phyloP scores from a whole-genome alignment of 2,888 invertebrate genomes.

The Morpho helenor region DNA sequence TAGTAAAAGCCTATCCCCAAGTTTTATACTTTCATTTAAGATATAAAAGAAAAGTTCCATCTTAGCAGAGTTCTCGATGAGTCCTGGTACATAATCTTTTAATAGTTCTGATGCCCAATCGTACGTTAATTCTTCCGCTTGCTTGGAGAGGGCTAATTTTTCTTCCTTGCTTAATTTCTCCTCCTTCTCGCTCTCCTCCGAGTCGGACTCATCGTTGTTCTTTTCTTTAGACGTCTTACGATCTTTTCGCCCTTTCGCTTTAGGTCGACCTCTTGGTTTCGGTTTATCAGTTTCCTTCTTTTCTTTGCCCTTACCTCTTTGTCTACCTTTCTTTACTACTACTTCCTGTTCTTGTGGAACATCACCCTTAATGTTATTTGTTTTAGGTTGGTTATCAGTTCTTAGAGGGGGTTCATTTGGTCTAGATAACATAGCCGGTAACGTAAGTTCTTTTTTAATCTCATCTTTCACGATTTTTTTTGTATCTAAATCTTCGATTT shows the following conservation, averaged over 20 bases:
- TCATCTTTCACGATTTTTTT: constrained; percentile 70
- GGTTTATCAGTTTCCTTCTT: constrained; percentile 52
- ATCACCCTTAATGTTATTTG: constrained; percentile 28
- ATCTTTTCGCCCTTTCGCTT: constrained; percentile 67
- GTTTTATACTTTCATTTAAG: constrained; percentile 90
- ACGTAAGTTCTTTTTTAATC: constrained; percentile 37
- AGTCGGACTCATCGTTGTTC: constrained; percentile 75
- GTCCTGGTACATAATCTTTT: constrained; percentile 92
- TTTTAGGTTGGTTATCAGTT: constrained; percentile 23
- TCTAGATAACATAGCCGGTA: constrained; percentile 22
- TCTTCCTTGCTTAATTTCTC: constrained; percentile 80
- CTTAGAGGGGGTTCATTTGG: constrained; percentile 16
- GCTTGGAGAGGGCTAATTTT: constrained; percentile 77
- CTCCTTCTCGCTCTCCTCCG: constrained; percentile 77
- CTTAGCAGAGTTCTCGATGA: constrained; percentile 95
- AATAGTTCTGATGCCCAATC: constrained; percentile 93
- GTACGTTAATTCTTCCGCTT: constrained; percentile 91
- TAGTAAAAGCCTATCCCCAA: constrained; percentile 94
- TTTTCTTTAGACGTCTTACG: constrained; percentile 71
- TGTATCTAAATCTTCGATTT: constrained; percentile 73
- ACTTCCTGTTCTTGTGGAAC: constrained; percentile 53
- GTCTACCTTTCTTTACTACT: constrained; percentile 48
- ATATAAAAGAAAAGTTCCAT: constrained; percentile 96
- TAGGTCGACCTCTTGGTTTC: constrained; percentile 55
- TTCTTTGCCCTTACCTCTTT: constrained; percentile 50